These are phyloP conservation scores for human DNA, from an alignment of 2,113 vertebrate species.

Conservation along the genomic window DNA sequence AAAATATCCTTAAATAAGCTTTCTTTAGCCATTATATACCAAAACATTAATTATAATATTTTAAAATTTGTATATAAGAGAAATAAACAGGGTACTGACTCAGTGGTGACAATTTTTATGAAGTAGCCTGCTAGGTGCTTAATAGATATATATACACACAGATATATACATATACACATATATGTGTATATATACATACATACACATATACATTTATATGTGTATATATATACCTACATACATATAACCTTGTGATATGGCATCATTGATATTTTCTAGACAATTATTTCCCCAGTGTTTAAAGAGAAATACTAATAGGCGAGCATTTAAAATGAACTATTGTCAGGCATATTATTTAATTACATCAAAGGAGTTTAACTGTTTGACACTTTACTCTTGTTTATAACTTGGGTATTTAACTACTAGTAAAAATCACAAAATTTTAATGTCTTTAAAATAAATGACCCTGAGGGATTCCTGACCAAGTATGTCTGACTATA, in stretches of 20 bases:
- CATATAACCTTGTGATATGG: background rate
- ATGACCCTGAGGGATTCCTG: background rate
- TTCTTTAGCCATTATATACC: conserved; percentile 28
- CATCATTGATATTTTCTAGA: conserved; percentile 48
- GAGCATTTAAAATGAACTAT: conserved; percentile 31
- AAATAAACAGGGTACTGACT: conserved; percentile 53
- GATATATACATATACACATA: background rate
- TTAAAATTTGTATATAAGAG: conserved; percentile 45
- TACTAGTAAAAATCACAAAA: conserved; percentile 12
- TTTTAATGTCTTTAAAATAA: conserved; percentile 21
- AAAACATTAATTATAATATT: conserved; percentile 42
- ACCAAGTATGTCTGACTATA: background rate
- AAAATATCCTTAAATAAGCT: conserved; percentile 41
- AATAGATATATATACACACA: background rate
- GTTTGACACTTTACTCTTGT: conserved; percentile 43
- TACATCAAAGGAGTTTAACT: conserved; percentile 16
- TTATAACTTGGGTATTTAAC: conserved; percentile 31
- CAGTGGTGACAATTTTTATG: conserved; percentile 36
- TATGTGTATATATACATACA: background rate
- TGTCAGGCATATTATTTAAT: background rate
- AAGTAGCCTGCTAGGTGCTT: conserved; percentile 42
- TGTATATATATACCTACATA: background rate
- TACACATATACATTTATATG: background rate
- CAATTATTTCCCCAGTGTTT: conserved; percentile 14
- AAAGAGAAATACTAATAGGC: conserved; percentile 6